These are phyloP conservation scores for Pollenia amentaria DNA, from an alignment of 2,888 invertebrate genomes.

Conservation along the genomic window DNA sequence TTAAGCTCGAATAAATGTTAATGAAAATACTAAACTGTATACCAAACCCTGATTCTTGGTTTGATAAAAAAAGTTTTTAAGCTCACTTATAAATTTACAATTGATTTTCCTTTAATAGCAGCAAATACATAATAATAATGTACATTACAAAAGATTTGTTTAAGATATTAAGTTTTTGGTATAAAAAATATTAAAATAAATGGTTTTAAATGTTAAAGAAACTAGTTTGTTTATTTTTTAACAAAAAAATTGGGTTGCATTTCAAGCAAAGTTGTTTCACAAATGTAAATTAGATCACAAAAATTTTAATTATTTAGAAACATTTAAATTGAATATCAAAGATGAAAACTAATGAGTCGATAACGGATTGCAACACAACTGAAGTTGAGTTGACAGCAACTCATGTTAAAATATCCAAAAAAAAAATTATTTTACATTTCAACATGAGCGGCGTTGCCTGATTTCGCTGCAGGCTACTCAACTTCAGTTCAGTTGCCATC, in stretches of 20 bases:
- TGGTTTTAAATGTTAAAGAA: background rate
- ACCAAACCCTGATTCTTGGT: background rate
- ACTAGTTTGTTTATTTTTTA: background rate
- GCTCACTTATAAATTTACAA: constrained; percentile 37
- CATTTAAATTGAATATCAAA: no score
- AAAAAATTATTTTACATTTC: no score
- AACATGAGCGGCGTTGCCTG: no score
- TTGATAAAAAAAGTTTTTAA: background rate
- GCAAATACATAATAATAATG: background rate
- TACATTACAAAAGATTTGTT: background rate
- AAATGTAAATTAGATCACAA: background rate
- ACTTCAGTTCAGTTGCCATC: no score
- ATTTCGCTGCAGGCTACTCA: no score
- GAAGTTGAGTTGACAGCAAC: no score
- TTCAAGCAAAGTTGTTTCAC: background rate
- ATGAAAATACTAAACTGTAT: no score
- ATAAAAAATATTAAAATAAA: constrained; percentile 45
- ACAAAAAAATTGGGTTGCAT: background rate
- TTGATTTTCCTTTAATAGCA: background rate
- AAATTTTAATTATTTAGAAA: no score
- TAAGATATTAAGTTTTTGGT: constrained; percentile 63
- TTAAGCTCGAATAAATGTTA: no score
- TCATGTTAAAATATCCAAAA: no score
- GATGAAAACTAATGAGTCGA: no score
- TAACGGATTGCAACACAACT: no score